Conservation (phyloP, 1,140 invertebrate genomes). For the Leptonema lineaticorne region DNA sequence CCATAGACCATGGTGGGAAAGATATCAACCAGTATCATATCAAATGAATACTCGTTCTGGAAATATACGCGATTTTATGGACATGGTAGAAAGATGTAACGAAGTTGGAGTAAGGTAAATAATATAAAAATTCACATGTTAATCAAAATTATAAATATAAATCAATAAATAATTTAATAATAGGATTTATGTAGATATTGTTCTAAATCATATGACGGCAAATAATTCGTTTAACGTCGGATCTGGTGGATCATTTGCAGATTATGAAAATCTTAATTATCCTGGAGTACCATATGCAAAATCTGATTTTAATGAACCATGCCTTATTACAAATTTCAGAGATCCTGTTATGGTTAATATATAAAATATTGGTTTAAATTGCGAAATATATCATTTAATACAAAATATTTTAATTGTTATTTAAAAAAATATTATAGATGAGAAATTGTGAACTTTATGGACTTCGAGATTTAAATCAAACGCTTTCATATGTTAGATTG, state of each 20-base stretch:
- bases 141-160: neutral
- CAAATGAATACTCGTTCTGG: constrained; percentile 76
- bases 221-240: constrained; percentile 48
- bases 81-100: constrained; percentile 75
- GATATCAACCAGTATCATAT: constrained; percentile 90
- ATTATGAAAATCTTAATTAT: constrained; percentile 49
- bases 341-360: constrained; percentile 45
- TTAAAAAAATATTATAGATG: too few species aligned
- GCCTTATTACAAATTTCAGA: constrained; percentile 49
- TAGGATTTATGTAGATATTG: constrained; percentile 72
- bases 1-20: constrained; percentile 75
- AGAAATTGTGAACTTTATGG: constrained; percentile 64
- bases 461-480: constrained; percentile 65
- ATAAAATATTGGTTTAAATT: constrained; percentile 42
- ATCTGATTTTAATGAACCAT: constrained; percentile 55
- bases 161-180: constrained; percentile 35
- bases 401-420: neutral
- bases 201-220: constrained; percentile 79
- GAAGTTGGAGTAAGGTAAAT: constrained; percentile 67
- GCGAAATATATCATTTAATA: constrained; percentile 29
- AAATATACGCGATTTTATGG: constrained; percentile 63
- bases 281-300: constrained; percentile 54
- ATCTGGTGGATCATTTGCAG: constrained; percentile 55
- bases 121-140: too few species aligned
- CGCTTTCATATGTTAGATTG: constrained; percentile 57